These are phyloP conservation scores for Trachops cirrhosus DNA, from an alignment of 2,797 vertebrate species.

Conservation along the genomic window DNA sequence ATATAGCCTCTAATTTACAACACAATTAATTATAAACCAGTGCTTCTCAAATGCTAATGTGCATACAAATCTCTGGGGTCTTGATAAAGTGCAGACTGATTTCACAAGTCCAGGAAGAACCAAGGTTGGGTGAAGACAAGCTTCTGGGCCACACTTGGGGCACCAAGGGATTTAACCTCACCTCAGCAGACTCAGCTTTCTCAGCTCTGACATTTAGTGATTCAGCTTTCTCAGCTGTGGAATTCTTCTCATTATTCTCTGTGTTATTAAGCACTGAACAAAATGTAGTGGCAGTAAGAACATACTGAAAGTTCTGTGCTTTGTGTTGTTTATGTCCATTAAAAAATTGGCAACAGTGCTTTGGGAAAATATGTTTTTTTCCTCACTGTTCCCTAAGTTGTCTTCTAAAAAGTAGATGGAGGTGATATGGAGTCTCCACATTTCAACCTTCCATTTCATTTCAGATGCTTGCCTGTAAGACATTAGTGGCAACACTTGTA, in stretches of 20 bases:
- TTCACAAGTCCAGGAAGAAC: neutral
- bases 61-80: neutral
- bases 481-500: neutral
- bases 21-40: neutral
- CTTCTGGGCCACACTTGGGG: neutral
- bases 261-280: neutral
- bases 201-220: neutral
- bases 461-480: neutral
- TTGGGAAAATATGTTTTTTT: neutral
- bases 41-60: neutral
- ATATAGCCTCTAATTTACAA: neutral
- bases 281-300: neutral
- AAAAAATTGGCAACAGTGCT: neutral
- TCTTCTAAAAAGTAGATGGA: neutral
- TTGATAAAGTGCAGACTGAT: neutral
- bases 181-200: neutral
- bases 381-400: neutral
- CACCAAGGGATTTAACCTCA: neutral
- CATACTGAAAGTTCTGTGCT: neutral
- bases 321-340: neutral
- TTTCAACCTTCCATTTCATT: neutral
- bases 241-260: neutral
- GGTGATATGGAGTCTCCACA: neutral
- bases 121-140: neutral
- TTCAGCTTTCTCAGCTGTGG: neutral